A percentile compares a stretch with the other conserved stretches of the same genome.
Conservation (phyloP, 2,888 invertebrate genomes). For the Pyralis farinalis region DNA sequence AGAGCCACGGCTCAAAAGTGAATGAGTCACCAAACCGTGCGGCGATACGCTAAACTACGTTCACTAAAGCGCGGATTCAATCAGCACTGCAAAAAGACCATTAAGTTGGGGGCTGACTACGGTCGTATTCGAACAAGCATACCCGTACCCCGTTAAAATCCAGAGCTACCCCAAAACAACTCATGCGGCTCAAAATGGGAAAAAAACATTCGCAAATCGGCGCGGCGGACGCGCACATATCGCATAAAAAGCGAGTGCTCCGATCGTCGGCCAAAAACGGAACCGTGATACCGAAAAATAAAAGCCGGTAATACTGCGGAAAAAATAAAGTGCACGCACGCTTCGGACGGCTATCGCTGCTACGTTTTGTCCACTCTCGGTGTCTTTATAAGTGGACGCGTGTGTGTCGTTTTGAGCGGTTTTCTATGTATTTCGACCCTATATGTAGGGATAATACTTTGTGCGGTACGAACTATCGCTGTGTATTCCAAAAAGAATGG, state of each 20-base stretch:
- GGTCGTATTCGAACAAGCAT: constrained; percentile 71
- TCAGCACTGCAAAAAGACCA: constrained; percentile 61
- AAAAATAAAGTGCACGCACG: constrained; percentile 65
- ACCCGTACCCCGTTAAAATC: constrained; percentile 63
- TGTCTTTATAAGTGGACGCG: constrained; percentile 58
- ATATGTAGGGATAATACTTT: no score
- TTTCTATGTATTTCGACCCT: constrained; percentile 5
- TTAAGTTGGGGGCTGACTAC: constrained; percentile 46
- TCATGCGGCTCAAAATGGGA: constrained; percentile 60
- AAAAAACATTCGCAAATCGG: constrained; percentile 75
- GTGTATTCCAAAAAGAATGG: no score
- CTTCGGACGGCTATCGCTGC: constrained; percentile 34
- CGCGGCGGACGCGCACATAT: constrained; percentile 57
- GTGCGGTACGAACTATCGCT: no score
- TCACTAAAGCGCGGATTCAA: constrained; percentile 77
- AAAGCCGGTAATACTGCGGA: constrained; percentile 69
- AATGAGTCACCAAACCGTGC: constrained; percentile 57
- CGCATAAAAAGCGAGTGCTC: constrained; percentile 72
- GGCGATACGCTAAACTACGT: constrained; percentile 68
- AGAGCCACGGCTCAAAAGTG: constrained; percentile 50
- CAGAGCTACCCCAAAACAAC: constrained; percentile 75
- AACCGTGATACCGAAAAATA: constrained; percentile 80
- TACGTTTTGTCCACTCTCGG: constrained; percentile 42
- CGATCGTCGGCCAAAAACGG: constrained; percentile 77
- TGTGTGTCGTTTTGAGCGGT: constrained; percentile 19